Conservation (phyloP, 1,140 invertebrate species). For the Lamellibrachia luymesi region DNA sequence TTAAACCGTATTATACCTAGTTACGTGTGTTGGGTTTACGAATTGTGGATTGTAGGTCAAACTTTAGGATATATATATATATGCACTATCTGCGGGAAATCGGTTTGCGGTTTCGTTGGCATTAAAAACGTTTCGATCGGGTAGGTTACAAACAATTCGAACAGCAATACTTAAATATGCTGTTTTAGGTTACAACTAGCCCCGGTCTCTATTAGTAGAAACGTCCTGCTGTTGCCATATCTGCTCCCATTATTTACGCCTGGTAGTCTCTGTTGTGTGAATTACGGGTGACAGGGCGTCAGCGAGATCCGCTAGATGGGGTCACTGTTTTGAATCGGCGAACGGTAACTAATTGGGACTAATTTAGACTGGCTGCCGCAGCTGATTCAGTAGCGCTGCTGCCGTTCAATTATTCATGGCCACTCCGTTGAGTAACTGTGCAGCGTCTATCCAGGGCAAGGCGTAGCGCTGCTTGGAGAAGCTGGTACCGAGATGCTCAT, state of each 20-base stretch:
- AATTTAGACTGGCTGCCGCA: background rate
- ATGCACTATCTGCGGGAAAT: no score
- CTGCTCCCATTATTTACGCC: no score
- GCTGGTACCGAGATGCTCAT: background rate
- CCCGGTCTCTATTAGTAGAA: no score
- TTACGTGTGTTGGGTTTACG: background rate
- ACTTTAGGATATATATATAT: no score
- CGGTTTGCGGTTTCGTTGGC: no score
- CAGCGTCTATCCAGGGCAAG: background rate
- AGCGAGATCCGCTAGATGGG: background rate
- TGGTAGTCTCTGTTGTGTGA: no score
- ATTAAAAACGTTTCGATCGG: background rate
- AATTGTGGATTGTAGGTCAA: no score
- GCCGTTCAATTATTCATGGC: background rate
- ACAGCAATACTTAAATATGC: no score
- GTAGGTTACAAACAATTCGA: no score
- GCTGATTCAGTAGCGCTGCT: background rate
- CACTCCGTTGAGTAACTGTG: background rate
- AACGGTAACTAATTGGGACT: background rate
- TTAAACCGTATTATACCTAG: background rate
- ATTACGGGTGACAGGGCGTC: background rate
- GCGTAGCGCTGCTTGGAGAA: background rate
- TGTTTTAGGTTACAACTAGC: no score
- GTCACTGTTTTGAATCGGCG: background rate
- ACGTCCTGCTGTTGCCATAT: no score